Evolutionary conservation across 2,888 invertebrate genomes (phyloP).

Genomic region (Doris montereyensis): DNA sequence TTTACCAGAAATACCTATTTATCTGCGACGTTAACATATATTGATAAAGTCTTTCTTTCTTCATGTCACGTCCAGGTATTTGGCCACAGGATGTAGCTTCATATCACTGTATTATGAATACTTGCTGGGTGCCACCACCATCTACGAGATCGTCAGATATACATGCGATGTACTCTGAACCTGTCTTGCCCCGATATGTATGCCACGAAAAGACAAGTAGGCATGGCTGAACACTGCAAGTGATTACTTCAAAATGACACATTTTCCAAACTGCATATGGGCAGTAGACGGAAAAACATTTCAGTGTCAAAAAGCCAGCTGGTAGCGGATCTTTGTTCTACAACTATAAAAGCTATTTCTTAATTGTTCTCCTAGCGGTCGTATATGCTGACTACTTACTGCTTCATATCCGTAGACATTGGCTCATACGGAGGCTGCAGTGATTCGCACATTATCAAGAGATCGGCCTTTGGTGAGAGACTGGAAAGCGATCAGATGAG

Average conservation of each 20-base stretch:
- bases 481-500: background rate
- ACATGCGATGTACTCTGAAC: background rate
- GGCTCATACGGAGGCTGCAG: no score
- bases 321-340: conserved; percentile 10
- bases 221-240: background rate
- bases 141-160: background rate
- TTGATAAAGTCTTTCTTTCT: no score
- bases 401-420: background rate
- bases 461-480: background rate
- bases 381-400: conserved; percentile 2
- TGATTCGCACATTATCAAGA: background rate
- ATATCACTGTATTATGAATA: background rate
- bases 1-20: no score
- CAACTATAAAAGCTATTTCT: conserved; percentile 3
- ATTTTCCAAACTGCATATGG: background rate
- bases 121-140: background rate
- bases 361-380: background rate
- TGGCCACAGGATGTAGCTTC: background rate
- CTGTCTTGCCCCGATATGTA: background rate
- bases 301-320: background rate
- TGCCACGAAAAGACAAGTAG: background rate
- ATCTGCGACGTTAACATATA: no score
- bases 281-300: background rate
- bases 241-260: background rate
- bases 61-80: background rate